phyloP scores from a whole-genome alignment of 2,113 vertebrate species.

The Zeus faber region DNA sequence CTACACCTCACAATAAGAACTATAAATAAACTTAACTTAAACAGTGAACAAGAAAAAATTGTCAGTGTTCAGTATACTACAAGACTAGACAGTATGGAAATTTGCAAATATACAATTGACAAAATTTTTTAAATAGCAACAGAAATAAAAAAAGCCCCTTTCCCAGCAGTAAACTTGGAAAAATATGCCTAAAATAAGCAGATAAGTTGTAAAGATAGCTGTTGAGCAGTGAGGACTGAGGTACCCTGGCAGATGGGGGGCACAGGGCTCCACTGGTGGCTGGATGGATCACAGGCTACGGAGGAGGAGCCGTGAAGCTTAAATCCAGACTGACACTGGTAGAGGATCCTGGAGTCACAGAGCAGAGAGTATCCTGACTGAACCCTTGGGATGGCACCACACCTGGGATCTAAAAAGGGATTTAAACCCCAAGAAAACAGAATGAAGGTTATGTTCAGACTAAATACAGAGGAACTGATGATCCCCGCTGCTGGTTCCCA shows the following conservation, averaged over 20 bases:
- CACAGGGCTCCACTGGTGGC: constrained; percentile 62
- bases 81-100: too few relatives aligned
- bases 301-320: constrained; percentile 63
- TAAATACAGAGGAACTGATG: not conserved
- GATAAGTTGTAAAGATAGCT: too few relatives aligned
- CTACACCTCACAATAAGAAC: too few relatives aligned
- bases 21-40: too few relatives aligned
- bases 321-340: constrained; percentile 71
- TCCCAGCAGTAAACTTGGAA: too few relatives aligned
- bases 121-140: too few relatives aligned
- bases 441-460: not conserved
- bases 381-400: constrained; percentile 69
- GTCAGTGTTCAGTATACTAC: too few relatives aligned
- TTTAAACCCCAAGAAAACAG: not conserved
- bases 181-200: too few relatives aligned
- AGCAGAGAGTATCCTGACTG: constrained; percentile 67
- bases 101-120: too few relatives aligned
- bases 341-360: constrained; percentile 64
- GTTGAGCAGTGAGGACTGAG: not conserved
- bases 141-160: too few relatives aligned
- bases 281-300: constrained; percentile 66
- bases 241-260: constrained; percentile 73
- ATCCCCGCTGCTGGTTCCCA: constrained; percentile 8
- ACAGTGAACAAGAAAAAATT: too few relatives aligned
- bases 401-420: constrained; percentile 59